These are phyloP conservation scores for Timandra comae DNA, from an alignment of 2,888 invertebrate species.

Conservation along the genomic window DNA sequence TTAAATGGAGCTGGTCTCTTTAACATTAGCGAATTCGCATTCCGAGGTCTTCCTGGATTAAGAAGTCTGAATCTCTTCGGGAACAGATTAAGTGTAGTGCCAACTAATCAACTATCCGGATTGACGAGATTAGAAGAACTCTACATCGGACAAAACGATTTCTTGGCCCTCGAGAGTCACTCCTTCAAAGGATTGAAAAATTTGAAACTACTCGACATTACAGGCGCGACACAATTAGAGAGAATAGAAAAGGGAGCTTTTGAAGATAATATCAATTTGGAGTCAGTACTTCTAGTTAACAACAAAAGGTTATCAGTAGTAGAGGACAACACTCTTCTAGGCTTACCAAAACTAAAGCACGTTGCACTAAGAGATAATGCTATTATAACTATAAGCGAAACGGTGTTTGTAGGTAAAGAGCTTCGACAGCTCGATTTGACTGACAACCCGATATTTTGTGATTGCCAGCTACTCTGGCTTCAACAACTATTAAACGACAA, in stretches of 20 bases:
- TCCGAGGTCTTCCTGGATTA: constrained; percentile 85
- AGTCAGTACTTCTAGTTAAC: constrained; percentile 84
- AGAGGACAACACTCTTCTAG: constrained; percentile 86
- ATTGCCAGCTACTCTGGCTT: constrained; percentile 88
- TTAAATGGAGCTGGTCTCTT: constrained; percentile 87
- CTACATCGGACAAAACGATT: constrained; percentile 89
- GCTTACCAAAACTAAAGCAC: constrained; percentile 86
- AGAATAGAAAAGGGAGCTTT: constrained; percentile 87
- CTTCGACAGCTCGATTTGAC: constrained; percentile 85
- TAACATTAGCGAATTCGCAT: constrained; percentile 85
- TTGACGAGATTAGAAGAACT: constrained; percentile 87
- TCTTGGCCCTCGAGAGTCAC: constrained; percentile 80
- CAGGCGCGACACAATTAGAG: constrained; percentile 84
- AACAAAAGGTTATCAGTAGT: constrained; percentile 85
- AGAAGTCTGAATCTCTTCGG: constrained; percentile 87
- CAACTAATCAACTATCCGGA: constrained; percentile 83
- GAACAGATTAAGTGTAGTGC: constrained; percentile 84
- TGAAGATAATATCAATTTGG: constrained; percentile 87
- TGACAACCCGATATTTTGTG: constrained; percentile 89
- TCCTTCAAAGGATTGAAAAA: constrained; percentile 88
- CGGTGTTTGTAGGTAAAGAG: constrained; percentile 87
- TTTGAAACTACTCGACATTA: constrained; percentile 85
- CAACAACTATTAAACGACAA: constrained; percentile 82
- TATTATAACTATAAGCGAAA: constrained; percentile 84
- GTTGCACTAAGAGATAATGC: constrained; percentile 87